These are phyloP conservation scores for Hylaea fasciaria DNA, from an alignment of 2,888 invertebrate genomes.

Conservation along the genomic window DNA sequence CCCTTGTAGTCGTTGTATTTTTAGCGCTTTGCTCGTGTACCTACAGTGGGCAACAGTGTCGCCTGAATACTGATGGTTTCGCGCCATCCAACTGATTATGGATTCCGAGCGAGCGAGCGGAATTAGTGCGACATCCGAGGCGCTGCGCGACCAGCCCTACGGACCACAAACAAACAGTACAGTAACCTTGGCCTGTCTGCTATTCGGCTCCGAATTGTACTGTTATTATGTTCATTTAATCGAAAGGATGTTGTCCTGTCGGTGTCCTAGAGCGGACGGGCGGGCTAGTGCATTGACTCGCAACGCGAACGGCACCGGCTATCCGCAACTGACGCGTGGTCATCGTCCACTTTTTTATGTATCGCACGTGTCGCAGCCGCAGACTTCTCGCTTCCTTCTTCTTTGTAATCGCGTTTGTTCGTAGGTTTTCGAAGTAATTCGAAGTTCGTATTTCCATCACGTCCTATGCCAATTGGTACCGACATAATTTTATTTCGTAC, in stretches of 20 bases:
- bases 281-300: conserved; percentile 41
- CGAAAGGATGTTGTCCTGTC: conserved; percentile 26
- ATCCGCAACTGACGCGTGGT: conserved; percentile 31
- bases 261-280: conserved; percentile 25
- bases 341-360: conserved; percentile 46
- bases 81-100: conserved; percentile 60
- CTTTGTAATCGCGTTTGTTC: conserved; percentile 50
- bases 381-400: conserved; percentile 51
- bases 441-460: conserved; percentile 37
- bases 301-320: conserved; percentile 31
- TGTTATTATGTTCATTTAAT: conserved; percentile 17
- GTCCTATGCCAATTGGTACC: conserved; percentile 47
- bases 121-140: conserved; percentile 79
- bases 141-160: conserved; percentile 52
- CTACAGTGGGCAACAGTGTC: conserved; percentile 51
- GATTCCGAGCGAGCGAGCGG: conserved; percentile 76
- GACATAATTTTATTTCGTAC: conserved; percentile 41
- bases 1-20: conserved; percentile 77
- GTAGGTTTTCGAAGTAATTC: conserved; percentile 45
- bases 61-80: conserved; percentile 74
- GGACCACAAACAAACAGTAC: conserved; percentile 7
- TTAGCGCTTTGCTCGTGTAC: conserved; percentile 77
- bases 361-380: conserved; percentile 41
- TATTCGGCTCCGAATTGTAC: conserved; percentile 27
- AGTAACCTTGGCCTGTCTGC: conserved; percentile 34